A percentile compares a stretch with the other conserved stretches of the same genome.
phyloP scores from a whole-genome alignment of 2,888 invertebrate genomes.

The Hymenopus coronatus region DNA sequence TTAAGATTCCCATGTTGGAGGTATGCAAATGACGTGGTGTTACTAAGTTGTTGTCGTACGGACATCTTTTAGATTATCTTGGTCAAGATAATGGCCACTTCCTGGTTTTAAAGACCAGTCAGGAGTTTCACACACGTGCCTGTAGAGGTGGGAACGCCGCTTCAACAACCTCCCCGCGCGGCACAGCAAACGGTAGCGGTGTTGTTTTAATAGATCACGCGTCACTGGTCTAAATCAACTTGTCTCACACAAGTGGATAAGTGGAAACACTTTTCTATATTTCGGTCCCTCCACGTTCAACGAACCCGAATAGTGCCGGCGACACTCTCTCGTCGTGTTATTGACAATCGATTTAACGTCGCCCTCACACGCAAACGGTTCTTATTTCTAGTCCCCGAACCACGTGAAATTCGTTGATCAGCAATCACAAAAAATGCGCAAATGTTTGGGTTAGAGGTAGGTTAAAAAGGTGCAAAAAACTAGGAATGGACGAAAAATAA shows the following conservation, averaged over 20 bases:
- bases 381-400: too few species aligned
- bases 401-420: too few species aligned
- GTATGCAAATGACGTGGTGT: too few species aligned
- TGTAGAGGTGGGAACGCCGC: neutral
- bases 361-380: too few species aligned
- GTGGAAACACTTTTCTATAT: neutral
- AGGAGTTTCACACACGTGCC: neutral
- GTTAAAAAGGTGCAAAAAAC: too few species aligned
- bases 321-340: neutral
- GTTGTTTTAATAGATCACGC: neutral
- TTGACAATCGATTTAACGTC: neutral
- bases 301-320: neutral
- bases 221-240: neutral
- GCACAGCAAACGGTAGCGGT: too few species aligned
- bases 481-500: too few species aligned
- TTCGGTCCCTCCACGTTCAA: neutral
- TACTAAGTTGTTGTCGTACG: too few species aligned
- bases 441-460: too few species aligned
- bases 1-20: too few species aligned
- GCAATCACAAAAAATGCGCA: too few species aligned
- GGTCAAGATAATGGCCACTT: neutral
- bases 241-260: neutral
- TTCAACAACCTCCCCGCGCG: too few species aligned
- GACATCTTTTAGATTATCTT: neutral
- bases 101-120: neutral